Base-by-base conservation (phyloP, 1,140 invertebrate species). In the Drosophila bipectinata region DNA sequence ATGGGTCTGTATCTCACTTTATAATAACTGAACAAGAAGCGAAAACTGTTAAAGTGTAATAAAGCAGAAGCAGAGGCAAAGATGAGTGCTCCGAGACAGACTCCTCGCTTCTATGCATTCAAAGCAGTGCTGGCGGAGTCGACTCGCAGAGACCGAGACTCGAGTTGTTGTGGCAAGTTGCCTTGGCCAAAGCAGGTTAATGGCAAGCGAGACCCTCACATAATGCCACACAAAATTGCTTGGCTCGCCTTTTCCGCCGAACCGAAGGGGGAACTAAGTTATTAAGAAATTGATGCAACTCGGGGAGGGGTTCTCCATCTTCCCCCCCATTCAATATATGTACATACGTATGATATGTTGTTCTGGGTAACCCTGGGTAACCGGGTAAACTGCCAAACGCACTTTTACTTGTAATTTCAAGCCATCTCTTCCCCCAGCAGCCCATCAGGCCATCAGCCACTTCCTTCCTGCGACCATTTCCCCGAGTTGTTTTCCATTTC, bases 251-350 rank as follows among this genome's bases (percentile, higher is more conserved):
- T 61, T 54, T 69, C 59, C 61, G 53, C 14, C 28, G 39, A 15
- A 21, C n/a, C 57, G 44, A 55, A 21, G 21, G 77, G 62, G 71
- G 44, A 69, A 53, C 52, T 78, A 82, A 87, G 78, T 87, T 85
- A 87, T 85, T 85, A 87, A 85, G 74, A 87, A 85, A 87, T 82
- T 87, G 81, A 87, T 85, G 81, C 81, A 85, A 71, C 61, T 47
- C 58, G 32, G 2, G 14, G 37, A 57, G 54, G 51, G 56, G 21
- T 21, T 21, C 21, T 21, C 21, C 21, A 18, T 18, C 18, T 18
- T 21, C 21, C 51, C 51, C 28, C 14, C 51, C 30, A 30, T 30
- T 32, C 51, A 32, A 39, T 54, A 21, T 39, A 39, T 54, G 12
- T 39, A 41, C 26, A 37, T 37, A n/a, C 44, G 41, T 63, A 49